Percentiles rank a stretch among this genome's conserved stretches.
Evolutionary conservation across 2,797 vertebrate species (phyloP).

Genomic region (Miopithecus talapoin): DNA sequence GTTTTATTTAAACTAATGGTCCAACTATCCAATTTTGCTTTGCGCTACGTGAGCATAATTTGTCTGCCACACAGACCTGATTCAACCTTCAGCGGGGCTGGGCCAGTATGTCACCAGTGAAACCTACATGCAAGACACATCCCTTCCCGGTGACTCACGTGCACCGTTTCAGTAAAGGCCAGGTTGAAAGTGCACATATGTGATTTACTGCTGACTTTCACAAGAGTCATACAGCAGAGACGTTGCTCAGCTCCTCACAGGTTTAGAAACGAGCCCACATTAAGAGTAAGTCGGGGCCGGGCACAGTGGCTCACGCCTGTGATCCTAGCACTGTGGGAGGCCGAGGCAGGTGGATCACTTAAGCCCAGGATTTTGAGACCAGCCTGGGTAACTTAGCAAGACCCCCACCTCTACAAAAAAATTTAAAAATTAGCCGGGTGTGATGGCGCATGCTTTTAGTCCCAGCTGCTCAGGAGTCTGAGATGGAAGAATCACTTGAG

Average conservation of each 20-base stretch:
- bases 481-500: neutral
- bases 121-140: neutral
- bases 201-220: neutral
- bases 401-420: neutral
- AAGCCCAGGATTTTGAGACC: neutral
- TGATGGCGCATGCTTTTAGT: neutral
- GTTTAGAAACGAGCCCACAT: neutral
- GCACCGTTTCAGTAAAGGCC: neutral
- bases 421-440: neutral
- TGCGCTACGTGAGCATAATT: accelerated
- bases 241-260: neutral
- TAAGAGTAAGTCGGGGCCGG: neutral
- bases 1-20: neutral
- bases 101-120: neutral
- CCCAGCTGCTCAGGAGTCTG: neutral
- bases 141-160: neutral
- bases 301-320: neutral
- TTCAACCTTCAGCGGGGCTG: neutral
- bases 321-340: neutral
- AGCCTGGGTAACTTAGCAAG: neutral
- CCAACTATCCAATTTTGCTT: neutral
- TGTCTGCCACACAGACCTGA: neutral
- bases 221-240: neutral
- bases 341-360: neutral
- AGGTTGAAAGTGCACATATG: accelerated